Evolutionary conservation across 1,140 invertebrate species (phyloP).

Genomic region (Diabrotica undecimpunctata): DNA sequence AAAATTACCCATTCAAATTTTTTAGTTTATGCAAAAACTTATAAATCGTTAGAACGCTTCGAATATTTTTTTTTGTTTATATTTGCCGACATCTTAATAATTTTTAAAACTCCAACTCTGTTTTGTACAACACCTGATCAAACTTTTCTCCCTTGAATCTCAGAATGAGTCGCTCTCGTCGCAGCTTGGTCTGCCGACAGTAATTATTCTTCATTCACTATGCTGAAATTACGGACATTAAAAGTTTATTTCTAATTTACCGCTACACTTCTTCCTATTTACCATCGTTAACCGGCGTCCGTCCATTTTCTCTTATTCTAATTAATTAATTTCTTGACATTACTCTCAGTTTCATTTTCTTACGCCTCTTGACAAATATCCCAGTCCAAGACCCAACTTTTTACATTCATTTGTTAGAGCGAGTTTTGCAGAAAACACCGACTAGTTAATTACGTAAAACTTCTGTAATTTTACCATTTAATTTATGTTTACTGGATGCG

Average conservation of each 20-base stretch:
- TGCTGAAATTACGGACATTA: slow-evolving; percentile 39
- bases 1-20: too few relatives aligned
- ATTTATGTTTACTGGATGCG: slow-evolving; percentile 6
- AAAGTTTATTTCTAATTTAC: slow-evolving; percentile 45
- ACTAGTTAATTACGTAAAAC: slow-evolving; percentile 9
- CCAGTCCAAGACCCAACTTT: neutral
- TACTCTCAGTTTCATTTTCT: slow-evolving; percentile 12
- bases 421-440: slow-evolving; percentile 7
- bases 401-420: slow-evolving; percentile 6
- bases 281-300: slow-evolving; percentile 13
- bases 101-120: too few relatives aligned
- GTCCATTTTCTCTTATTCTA: slow-evolving; percentile 13
- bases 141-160: neutral
- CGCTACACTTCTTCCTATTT: slow-evolving; percentile 38
- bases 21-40: too few relatives aligned
- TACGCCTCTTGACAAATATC: slow-evolving; percentile 4
- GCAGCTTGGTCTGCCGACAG: neutral
- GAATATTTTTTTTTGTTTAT: too few relatives aligned
- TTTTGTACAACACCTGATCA: neutral
- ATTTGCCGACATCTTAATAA: too few relatives aligned
- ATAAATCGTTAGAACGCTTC: too few relatives aligned
- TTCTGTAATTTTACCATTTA: slow-evolving; percentile 12
- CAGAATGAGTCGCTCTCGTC: neutral
- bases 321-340: slow-evolving; percentile 19
- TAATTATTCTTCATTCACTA: slow-evolving; percentile 40